Conservation (phyloP, 2,113 vertebrate genomes). For the Blennius ocellaris region DNA sequence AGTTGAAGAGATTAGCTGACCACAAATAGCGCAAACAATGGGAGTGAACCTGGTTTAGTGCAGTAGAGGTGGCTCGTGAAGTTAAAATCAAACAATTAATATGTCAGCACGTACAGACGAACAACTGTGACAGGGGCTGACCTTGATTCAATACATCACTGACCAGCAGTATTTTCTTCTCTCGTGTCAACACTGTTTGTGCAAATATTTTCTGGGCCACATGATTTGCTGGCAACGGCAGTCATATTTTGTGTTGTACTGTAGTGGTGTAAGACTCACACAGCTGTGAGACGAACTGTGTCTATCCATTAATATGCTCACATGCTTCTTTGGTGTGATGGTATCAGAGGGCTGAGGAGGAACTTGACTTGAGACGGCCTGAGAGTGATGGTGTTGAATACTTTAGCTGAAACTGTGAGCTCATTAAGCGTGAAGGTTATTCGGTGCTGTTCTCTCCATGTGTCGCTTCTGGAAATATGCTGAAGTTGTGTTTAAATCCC, state of each 20-base stretch:
- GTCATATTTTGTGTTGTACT: constrained; percentile 23
- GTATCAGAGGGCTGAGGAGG: constrained; percentile 13
- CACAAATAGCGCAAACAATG: not conserved
- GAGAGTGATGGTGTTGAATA: not conserved
- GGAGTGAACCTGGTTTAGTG: not conserved
- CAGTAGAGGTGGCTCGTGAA: not conserved
- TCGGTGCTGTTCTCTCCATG: not conserved
- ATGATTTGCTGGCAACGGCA: constrained; percentile 6
- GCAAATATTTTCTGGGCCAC: constrained; percentile 5
- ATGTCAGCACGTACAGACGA: too few relatives aligned
- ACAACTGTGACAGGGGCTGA: too few relatives aligned
- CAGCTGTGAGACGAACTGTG: constrained; percentile 15
- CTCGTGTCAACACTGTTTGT: not conserved
- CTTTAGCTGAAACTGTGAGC: constrained; percentile 3
- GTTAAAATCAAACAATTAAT: too few relatives aligned
- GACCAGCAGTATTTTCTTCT: not conserved
- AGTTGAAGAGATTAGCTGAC: not conserved
- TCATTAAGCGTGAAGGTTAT: constrained; percentile 14
- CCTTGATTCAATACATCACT: too few relatives aligned
- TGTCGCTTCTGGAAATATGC: not conserved
- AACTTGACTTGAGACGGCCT: constrained; percentile 7
- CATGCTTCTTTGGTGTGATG: not conserved
- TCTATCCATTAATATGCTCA: constrained; percentile 47
- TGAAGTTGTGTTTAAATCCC: constrained; percentile 1
- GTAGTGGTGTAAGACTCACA: constrained; percentile 7